Conservation (phyloP, 2,888 invertebrate species). For the Eupeodes latifasciatus region DNA sequence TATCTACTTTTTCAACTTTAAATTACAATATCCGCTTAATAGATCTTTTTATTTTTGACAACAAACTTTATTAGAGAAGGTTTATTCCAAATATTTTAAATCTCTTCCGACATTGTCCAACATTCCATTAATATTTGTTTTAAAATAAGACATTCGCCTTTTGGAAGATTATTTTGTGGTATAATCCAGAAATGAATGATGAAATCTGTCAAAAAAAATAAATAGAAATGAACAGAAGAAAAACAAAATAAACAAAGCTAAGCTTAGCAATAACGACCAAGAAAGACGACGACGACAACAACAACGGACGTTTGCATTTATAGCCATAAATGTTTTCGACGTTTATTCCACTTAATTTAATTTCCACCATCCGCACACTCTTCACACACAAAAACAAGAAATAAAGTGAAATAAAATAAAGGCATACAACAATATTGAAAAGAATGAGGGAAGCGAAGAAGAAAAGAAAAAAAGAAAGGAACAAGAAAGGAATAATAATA, state of each 20-base stretch:
- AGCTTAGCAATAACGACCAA: not conserved
- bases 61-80: no score
- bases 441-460: constrained; percentile 16
- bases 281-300: constrained; percentile 1
- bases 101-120: not conserved
- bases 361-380: constrained; percentile 56
- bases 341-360: constrained; percentile 75
- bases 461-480: constrained; percentile 20
- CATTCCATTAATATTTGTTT: constrained; percentile 9
- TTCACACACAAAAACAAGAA: not conserved
- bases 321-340: constrained; percentile 65
- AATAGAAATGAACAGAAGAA: not conserved
- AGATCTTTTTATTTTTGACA: no score
- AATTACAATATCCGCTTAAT: no score
- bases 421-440: constrained; percentile 19
- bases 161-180: not conserved
- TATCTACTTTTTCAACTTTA: no score
- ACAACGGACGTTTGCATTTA: constrained; percentile 29
- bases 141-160: not conserved
- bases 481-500: no score
- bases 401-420: constrained; percentile 26
- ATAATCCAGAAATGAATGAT: constrained; percentile 3
- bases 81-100: not conserved
- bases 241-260: not conserved
- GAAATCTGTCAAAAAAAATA: constrained; percentile 2